Evolutionary conservation across 1,140 invertebrate genomes (phyloP).

Genomic region (Brachionus rotundiformis): DNA sequence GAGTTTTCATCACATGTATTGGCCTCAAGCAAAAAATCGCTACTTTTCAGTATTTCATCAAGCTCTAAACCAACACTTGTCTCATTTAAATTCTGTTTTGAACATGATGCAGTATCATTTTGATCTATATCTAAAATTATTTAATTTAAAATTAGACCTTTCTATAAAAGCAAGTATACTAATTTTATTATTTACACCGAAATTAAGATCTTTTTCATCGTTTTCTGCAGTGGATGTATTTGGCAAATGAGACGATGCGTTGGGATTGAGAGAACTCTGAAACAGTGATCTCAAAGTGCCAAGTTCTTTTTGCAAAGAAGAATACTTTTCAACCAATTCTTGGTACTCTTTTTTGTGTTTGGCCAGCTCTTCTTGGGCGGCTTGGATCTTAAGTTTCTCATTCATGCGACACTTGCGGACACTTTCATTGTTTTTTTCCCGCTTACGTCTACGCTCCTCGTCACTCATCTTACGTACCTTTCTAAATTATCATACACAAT

Average conservation of each 20-base stretch:
- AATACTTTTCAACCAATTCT: constrained; percentile 44
- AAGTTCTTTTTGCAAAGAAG: constrained; percentile 45
- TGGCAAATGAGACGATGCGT: not conserved
- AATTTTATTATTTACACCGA: constrained; percentile 19
- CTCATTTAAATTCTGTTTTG: not conserved
- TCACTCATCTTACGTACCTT: constrained; percentile 29
- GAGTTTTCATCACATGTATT: not conserved
- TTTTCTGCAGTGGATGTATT: not conserved
- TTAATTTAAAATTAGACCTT: not conserved
- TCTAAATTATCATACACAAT: not conserved
- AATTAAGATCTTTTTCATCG: not conserved
- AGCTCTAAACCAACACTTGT: not conserved
- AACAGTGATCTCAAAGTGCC: constrained; percentile 34
- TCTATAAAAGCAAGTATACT: not conserved
- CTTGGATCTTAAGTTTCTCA: constrained; percentile 36
- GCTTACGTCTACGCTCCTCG: not conserved
- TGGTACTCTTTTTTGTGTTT: constrained; percentile 36
- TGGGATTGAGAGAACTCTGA: not conserved
- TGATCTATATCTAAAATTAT: not conserved
- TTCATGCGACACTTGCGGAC: constrained; percentile 39
- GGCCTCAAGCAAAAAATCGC: not conserved
- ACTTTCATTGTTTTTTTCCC: constrained; percentile 49
- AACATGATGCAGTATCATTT: not conserved
- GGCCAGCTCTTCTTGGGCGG: not conserved
- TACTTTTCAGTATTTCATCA: not conserved